Conservation (phyloP, 2,113 vertebrate species). For the Oncorhynchus mykiss region DNA sequence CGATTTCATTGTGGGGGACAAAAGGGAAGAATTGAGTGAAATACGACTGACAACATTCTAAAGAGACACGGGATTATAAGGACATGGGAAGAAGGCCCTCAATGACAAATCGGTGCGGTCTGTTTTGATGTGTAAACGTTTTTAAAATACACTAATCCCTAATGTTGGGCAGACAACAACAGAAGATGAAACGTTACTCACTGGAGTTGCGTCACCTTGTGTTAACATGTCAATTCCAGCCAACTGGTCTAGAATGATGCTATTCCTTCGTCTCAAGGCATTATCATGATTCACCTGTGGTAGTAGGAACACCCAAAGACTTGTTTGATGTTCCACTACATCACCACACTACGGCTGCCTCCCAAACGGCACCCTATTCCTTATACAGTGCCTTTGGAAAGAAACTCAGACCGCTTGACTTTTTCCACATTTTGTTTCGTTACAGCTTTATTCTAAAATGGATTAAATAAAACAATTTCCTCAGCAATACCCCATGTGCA, state of each 20-base stretch:
- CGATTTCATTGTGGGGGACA: too few species aligned
- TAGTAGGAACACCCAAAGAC: neutral
- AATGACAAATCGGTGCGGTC: neutral
- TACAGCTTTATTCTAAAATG: too few species aligned
- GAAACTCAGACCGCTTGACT: too few species aligned
- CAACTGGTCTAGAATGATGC: constrained; percentile 62
- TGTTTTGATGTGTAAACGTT: neutral
- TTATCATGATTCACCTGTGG: constrained; percentile 47
- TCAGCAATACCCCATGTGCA: too few species aligned
- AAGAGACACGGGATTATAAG: neutral
- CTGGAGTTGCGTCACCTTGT: constrained; percentile 42
- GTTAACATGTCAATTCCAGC: constrained; percentile 51
- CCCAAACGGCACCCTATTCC: too few species aligned
- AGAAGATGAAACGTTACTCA: constrained; percentile 35
- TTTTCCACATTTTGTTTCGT: too few species aligned
- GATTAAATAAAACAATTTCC: too few species aligned
- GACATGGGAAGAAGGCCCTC: neutral
- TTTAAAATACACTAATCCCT: too few species aligned
- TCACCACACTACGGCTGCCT: too few species aligned
- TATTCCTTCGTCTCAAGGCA: constrained; percentile 7
- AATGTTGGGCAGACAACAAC: too few species aligned
- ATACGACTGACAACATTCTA: neutral
- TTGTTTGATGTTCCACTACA: neutral
- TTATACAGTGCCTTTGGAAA: too few species aligned
- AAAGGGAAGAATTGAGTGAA: too few species aligned